Conservation (phyloP, 2,797 vertebrate species). For the Cetoscarus ocellatus region DNA sequence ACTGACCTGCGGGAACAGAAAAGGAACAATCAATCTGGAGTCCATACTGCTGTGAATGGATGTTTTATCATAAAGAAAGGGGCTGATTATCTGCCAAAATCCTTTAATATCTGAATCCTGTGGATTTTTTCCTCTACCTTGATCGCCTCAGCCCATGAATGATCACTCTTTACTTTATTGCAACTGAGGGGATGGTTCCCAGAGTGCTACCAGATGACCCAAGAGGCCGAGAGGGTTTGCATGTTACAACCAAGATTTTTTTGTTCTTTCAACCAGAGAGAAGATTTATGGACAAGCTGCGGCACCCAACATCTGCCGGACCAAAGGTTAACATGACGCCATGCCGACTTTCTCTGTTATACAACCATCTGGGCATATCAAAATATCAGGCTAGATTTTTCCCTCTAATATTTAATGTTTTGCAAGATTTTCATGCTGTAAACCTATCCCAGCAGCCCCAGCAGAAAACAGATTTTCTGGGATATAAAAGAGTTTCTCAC, state of each 20-base stretch:
- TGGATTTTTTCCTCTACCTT: neutral
- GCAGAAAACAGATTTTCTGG: neutral
- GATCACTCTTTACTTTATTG: neutral
- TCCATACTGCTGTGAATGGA: neutral
- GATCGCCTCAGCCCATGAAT: no score
- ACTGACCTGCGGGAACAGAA: conserved; percentile 78
- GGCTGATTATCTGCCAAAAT: neutral
- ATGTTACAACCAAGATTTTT: neutral
- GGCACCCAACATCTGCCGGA: conserved; percentile 21
- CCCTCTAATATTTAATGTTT: neutral
- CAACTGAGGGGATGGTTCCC: neutral
- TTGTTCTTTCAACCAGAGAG: neutral
- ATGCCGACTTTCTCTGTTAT: neutral
- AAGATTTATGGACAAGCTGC: conserved; percentile 2
- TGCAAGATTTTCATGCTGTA: neutral
- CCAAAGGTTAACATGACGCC: neutral
- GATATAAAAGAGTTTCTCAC: neutral
- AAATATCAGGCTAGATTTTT: neutral
- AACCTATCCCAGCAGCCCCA: neutral
- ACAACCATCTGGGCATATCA: conserved; percentile 7
- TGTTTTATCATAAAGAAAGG: neutral
- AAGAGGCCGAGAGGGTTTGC: neutral
- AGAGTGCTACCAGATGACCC: neutral
- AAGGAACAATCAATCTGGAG: neutral
- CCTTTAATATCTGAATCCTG: neutral